Evolutionary conservation across 2,888 invertebrate genomes (phyloP), one percentile per base, ranked within the genome.

Genomic region (Drosophila yooni): DNA sequence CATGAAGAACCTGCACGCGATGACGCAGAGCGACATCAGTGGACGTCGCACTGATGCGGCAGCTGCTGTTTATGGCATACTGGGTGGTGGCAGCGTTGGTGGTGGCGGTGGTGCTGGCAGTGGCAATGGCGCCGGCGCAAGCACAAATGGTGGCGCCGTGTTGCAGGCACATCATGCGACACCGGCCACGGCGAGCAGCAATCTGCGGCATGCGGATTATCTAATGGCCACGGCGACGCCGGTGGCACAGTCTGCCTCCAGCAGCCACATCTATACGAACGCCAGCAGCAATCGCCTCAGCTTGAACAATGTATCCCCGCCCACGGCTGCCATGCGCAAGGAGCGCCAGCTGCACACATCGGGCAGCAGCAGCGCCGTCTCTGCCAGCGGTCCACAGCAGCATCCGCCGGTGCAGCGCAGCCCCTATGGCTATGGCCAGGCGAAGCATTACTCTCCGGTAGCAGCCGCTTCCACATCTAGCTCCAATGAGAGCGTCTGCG

Each of bases 401-500:
- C 91, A 91, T 81, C 86, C 88, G 58, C 89, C 90, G 29, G 89
- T 90, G 65, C 91, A 91, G 64, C 91, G 91, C 48, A 82, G 91
- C 53, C 92, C 91, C 69, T 83, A 91, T 71, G 85, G 84, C 54
- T 93, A 92, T 70, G 90, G 91, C 27, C 92, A 92, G 74, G 80
- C 86, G 2, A 92, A 92, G 63, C 92, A 92, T 27, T 93, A 93
- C 78, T 88, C 92, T 0, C 89, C 93, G 15, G 88, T 91, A 34
- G 91, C 92, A 57, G 92, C 93, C 34, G 92, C 92, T 29, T 94
- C 94, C 72, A 96, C 96, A 25, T 96, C 97, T 93, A 97, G 97
- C 94, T 97, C 97, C 27, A 96, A 96, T 85, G 97, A 98, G 94
- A 97, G 97, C 1, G 96, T 97, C 56, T 96, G 96, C 76, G 96